Percentiles rank a stretch among this genome's conserved stretches.
These are phyloP conservation scores for Phortica magna DNA, from an alignment of 2,888 invertebrate genomes.

Conservation along the genomic window DNA sequence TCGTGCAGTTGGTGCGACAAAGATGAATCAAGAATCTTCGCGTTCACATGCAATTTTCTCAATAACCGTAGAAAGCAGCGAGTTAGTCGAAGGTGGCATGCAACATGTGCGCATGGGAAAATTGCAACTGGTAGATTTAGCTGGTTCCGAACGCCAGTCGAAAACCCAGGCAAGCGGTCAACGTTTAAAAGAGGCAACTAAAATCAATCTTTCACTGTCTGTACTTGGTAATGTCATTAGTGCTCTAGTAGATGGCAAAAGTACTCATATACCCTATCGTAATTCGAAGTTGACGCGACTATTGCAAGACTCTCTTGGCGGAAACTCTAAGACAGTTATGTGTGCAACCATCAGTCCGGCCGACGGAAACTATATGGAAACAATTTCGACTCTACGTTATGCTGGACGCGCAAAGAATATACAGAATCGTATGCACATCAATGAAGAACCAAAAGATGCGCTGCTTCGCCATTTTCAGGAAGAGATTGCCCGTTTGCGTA, in stretches of 20 bases:
- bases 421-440: slow-evolving; percentile 95
- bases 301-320: slow-evolving; percentile 97
- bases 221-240: slow-evolving; percentile 99
- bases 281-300: slow-evolving; percentile 97
- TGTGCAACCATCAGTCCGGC: slow-evolving; percentile 99
- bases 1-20: slow-evolving; percentile 92
- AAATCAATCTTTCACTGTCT: slow-evolving; percentile 98
- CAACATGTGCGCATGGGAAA: slow-evolving; percentile 97
- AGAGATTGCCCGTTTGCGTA: slow-evolving; percentile 94
- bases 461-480: slow-evolving; percentile 96
- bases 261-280: slow-evolving; percentile 97
- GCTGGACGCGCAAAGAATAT: slow-evolving; percentile 99
- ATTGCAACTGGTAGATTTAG: slow-evolving; percentile 97
- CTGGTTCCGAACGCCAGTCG: slow-evolving; percentile 97
- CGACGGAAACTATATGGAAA: slow-evolving; percentile 97
- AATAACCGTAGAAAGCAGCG: slow-evolving; percentile 97
- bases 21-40: slow-evolving; percentile 98
- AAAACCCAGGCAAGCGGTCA: slow-evolving; percentile 97
- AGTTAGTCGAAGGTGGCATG: slow-evolving; percentile 87
- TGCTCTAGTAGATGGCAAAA: slow-evolving; percentile 97
- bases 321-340: slow-evolving; percentile 97
- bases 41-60: slow-evolving; percentile 99
- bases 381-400: slow-evolving; percentile 96
- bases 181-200: slow-evolving; percentile 96
- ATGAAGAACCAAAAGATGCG: slow-evolving; percentile 98